phyloP scores from a whole-genome alignment of 1,140 invertebrate genomes.

The Brachionus rotundiformis region DNA sequence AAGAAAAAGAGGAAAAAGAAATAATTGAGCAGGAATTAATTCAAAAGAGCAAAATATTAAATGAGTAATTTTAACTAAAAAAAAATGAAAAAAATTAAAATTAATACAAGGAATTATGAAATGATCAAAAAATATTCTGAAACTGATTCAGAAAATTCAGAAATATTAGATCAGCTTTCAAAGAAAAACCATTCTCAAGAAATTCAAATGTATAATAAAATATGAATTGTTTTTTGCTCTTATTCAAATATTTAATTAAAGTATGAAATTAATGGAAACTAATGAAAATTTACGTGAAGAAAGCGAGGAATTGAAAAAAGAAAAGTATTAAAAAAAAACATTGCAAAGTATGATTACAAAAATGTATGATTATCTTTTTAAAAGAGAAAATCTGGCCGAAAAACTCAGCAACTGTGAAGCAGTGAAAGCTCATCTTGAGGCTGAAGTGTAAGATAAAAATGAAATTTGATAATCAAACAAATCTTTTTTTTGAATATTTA shows the following conservation, averaged over 20 bases:
- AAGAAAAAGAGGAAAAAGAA: constrained; percentile 9
- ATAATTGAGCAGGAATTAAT: constrained; percentile 11
- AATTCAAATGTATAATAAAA: background rate
- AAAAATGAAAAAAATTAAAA: background rate
- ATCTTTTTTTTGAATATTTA: background rate
- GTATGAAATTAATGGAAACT: background rate
- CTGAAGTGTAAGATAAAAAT: background rate
- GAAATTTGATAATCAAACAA: background rate
- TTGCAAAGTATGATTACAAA: background rate
- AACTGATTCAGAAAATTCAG: constrained; percentile 2
- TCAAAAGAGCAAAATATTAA: background rate
- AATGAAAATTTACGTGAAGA: background rate
- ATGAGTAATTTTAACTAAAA: background rate
- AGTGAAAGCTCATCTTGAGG: background rate
- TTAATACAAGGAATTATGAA: background rate
- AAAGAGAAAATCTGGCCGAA: background rate
- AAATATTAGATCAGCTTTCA: constrained; percentile 10
- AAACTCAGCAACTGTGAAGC: background rate
- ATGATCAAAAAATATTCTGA: constrained; percentile 10
- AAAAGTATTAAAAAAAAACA: background rate
- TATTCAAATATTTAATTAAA: background rate
- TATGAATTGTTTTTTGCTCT: background rate
- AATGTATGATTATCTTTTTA: background rate
- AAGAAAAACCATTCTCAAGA: background rate
- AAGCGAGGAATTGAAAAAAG: background rate